Conservation (phyloP, 2,797 vertebrate species). For the Sarcoramphus papa region DNA sequence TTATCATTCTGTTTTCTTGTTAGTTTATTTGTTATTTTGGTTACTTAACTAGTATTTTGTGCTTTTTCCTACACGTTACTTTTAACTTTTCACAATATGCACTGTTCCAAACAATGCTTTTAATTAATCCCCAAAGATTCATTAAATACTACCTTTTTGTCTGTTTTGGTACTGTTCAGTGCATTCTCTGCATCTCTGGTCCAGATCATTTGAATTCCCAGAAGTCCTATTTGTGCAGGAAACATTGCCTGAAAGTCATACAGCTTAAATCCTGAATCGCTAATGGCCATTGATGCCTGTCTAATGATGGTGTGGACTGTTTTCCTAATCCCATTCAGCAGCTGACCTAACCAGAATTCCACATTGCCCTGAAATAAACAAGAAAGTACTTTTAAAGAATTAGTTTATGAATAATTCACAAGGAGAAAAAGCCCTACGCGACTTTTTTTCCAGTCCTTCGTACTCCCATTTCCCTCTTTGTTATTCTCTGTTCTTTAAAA, state of each 20-base stretch:
- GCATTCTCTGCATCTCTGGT: slow-evolving; percentile 84
- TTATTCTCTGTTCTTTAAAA: not conserved
- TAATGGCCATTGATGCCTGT: slow-evolving; percentile 74
- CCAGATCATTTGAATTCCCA: slow-evolving; percentile 89
- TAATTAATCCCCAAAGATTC: slow-evolving; percentile 43
- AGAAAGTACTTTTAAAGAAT: slow-evolving; percentile 24
- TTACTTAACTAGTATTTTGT: not conserved
- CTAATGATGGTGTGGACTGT: slow-evolving; percentile 82
- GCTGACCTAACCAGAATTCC: slow-evolving; percentile 82
- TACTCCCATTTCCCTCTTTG: not conserved
- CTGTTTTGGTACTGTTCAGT: slow-evolving; percentile 75
- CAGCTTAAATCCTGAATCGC: slow-evolving; percentile 75
- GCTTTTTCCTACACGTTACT: not conserved
- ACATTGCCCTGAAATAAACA: slow-evolving; percentile 79
- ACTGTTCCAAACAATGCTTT: not conserved
- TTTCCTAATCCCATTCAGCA: slow-evolving; percentile 78
- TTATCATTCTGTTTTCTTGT: not conserved
- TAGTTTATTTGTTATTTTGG: not conserved
- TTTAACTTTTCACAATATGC: not conserved
- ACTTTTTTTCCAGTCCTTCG: not conserved
- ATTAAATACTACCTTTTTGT: slow-evolving; percentile 80
- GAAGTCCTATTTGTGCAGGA: slow-evolving; percentile 84
- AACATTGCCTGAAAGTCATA: slow-evolving; percentile 80
- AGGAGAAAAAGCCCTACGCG: not conserved
- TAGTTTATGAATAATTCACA: slow-evolving; percentile 44